Percentiles rank a stretch among this genome's conserved stretches.
phyloP scores from a whole-genome alignment of 2,113 vertebrate species.

The Strix aluco region DNA sequence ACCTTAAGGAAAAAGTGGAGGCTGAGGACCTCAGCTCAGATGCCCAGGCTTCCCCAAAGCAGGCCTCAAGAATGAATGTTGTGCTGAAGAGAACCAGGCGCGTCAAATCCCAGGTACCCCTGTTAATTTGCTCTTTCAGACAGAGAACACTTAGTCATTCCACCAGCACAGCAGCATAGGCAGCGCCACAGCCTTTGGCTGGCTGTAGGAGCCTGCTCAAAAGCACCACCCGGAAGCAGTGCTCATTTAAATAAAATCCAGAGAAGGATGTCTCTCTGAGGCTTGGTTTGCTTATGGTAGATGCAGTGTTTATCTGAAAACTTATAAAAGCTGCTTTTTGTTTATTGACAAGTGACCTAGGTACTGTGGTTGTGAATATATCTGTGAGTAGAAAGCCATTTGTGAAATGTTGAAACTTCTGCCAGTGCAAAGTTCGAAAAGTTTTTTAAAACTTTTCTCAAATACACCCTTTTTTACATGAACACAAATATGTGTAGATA shows the following conservation, averaged over 20 bases:
- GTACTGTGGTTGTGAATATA: neutral
- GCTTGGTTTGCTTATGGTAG: neutral
- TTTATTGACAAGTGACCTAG: neutral
- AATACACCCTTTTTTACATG: neutral
- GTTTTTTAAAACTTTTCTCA: neutral
- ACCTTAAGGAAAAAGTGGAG: conserved; percentile 79
- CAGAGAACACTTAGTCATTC: neutral
- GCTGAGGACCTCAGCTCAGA: conserved; percentile 74
- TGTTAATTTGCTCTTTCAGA: neutral
- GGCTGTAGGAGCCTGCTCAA: neutral
- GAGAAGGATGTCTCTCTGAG: neutral
- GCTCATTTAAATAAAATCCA: neutral
- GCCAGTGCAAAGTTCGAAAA: neutral
- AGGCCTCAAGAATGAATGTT: conserved; percentile 74
- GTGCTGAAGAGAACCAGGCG: conserved; percentile 80
- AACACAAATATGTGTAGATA: neutral
- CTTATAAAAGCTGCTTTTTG: neutral
- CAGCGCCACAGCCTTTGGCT: neutral
- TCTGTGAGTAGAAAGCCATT: neutral
- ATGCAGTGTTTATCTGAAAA: neutral
- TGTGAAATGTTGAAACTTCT: neutral
- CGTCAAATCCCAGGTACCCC: conserved; percentile 79
- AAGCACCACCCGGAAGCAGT: neutral
- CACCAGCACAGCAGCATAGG: neutral
- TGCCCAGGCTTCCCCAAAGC: conserved; percentile 73